Base-by-base conservation (phyloP, 53 echinoderm and acorn worm species). In the Zoroaster sp. region DNA sequence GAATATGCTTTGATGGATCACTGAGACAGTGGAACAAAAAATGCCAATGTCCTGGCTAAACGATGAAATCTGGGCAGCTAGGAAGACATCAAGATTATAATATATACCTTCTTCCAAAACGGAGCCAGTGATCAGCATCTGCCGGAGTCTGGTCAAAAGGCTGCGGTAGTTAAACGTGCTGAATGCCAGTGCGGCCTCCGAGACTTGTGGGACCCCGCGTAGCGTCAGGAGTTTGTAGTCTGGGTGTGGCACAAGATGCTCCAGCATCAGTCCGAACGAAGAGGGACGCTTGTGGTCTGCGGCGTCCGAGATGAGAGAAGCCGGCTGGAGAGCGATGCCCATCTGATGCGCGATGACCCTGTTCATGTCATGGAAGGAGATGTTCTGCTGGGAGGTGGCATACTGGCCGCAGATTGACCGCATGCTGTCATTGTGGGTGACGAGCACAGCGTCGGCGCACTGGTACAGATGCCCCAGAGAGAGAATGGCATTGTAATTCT, bases 401-500 rank as follows among this genome's bases (percentile, higher is more conserved):
- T 83, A 46, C 59, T 88, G 91, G 15, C 94, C 76, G 37, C 94
- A 96, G 36, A 99, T 94, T 36, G 73, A 93, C 68, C 91, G 37
- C 44, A 96, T 41, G 40, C 88, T 45, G 59, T 99, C 99, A 59
- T 99, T 99, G 32, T 92, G 92, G 74, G 96, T 87, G 53, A 99
- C 88, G 30, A 94, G 69, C 35, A 99, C 72, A 18, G 99, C 99
- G 88, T 99, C 99, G 11, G 94, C 76, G 1, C 78, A 90, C 89
- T 94, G 94, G 75, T 94, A 96, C 33, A 99, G 83, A 74, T 99
- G 96, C 6, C 96, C 94, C 51, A 99, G 79, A 0, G 99, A 95
- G 10, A 99, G 77, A 70, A 99, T 75, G 37, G 99, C 93, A 70
- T 99, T 99, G 91, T 99, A 99, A 70, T 99, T 99, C 80, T 99